Base-by-base conservation (phyloP, 53 echinoderm and acorn worm genomes). In the Luidia sarsii region DNA sequence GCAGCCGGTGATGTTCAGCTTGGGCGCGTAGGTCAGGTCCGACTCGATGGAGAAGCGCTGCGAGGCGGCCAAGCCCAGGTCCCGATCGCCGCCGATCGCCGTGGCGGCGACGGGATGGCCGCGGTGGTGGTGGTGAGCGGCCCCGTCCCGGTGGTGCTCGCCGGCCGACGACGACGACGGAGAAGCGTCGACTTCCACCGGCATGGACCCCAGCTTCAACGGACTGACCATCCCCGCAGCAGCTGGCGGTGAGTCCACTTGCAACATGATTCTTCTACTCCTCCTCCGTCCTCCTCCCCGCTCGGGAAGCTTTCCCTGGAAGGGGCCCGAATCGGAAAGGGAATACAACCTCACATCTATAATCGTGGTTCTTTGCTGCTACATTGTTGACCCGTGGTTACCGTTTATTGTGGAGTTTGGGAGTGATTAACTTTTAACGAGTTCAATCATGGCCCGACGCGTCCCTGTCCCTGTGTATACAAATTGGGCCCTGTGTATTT, bases 21-120 rank as follows among this genome's bases (percentile, higher is more conserved):
- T 93, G 15, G 93, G 93, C 33, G 90, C 75, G 64, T 93, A 96
- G 18, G 93, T 87, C 15, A 95, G 79, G 53, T 96, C 97, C 28
- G 86, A 64, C 39, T 95, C 95, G 82, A 85, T 86, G 56, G 79
- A 83, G 83, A 83, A 83, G 39, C 83, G 65, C 49, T 83, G 74
- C 18, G 65, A 79, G 48, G 61, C 61, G 15, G 77, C 77, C 77
- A 59, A n/a, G n/a, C n/a, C n/a, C n/a, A n/a, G n/a, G n/a, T n/a
- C n/a, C n/a, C n/a, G n/a, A n/a, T n/a, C n/a, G n/a, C n/a, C n/a
- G n/a, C n/a, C n/a, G n/a, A n/a, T n/a, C n/a, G n/a, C n/a, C n/a
- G n/a, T n/a, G n/a, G n/a, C n/a, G n/a, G 65, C 49, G 77, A 66
- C 18, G 65, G 83, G 48, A 77, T 77, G 15, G 77, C 77, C 77